A percentile compares a stretch with the other conserved stretches of the same genome.
These are phyloP conservation scores for Apostichopus parvimensis DNA, from an alignment of 35 echinoderm and acorn worm species.

Conservation along the genomic window DNA sequence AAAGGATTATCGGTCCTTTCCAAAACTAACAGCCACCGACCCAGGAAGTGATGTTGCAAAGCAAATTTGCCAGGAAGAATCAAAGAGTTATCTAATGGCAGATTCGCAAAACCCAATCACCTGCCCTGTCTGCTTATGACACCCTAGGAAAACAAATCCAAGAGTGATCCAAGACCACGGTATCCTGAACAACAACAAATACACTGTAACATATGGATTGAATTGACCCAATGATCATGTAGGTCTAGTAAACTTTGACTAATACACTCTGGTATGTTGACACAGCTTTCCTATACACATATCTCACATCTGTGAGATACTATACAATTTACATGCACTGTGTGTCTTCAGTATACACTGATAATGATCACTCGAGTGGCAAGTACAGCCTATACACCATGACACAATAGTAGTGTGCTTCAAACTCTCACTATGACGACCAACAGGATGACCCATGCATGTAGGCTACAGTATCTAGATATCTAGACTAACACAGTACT, in stretches of 20 bases:
- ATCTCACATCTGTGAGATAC: neutral
- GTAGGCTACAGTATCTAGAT: no score
- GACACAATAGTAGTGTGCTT: no score
- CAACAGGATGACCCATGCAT: no score
- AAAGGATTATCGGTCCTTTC: neutral
- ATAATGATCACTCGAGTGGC: neutral
- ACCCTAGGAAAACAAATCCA: slow-evolving; percentile 28
- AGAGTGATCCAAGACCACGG: slow-evolving; percentile 23
- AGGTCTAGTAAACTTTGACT: neutral
- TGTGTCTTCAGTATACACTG: neutral
- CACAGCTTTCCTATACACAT: slow-evolving; percentile 31
- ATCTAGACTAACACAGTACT: no score
- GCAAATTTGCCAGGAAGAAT: slow-evolving; percentile 17
- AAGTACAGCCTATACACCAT: no score
- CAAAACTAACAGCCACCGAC: neutral
- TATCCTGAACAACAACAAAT: slow-evolving; percentile 36
- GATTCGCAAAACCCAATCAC: slow-evolving; percentile 11
- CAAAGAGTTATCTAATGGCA: neutral
- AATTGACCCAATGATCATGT: slow-evolving; percentile 28
- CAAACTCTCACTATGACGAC: no score
- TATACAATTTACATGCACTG: neutral
- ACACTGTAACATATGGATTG: slow-evolving; percentile 12
- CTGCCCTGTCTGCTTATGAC: slow-evolving; percentile 8
- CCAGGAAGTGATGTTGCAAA: slow-evolving; percentile 27
- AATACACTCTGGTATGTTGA: slow-evolving; percentile 33